These are phyloP conservation scores for Apis dorsata DNA, from an alignment of 1,140 invertebrate genomes.

Conservation along the genomic window DNA sequence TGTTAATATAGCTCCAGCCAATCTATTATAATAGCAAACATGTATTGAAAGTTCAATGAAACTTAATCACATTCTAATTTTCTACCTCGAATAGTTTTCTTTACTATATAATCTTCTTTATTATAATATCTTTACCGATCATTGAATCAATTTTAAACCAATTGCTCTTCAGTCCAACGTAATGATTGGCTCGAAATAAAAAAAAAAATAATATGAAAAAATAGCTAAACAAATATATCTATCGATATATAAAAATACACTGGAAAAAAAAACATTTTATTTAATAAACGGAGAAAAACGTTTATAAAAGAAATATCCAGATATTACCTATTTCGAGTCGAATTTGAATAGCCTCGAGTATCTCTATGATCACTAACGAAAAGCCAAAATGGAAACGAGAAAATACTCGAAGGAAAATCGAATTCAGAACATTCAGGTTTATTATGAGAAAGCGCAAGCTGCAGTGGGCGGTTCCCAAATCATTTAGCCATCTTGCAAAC, in stretches of 20 bases:
- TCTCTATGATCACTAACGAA: too few relatives aligned
- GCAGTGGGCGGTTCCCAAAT: constrained; percentile 72
- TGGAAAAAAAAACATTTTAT: too few relatives aligned
- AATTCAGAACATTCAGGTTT: not conserved
- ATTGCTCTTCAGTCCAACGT: too few relatives aligned
- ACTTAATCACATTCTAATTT: not conserved
- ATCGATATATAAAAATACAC: too few relatives aligned
- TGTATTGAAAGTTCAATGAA: not conserved
- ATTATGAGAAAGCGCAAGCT: constrained; percentile 47
- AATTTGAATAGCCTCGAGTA: too few relatives aligned
- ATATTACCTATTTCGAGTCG: too few relatives aligned
- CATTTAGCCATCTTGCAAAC: constrained; percentile 72
- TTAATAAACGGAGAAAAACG: not conserved
- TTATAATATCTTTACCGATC: too few relatives aligned
- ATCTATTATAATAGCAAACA: not conserved
- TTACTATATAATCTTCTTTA: too few relatives aligned
- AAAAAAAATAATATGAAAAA: too few relatives aligned
- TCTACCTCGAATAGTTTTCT: not conserved
- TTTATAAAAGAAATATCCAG: not conserved
- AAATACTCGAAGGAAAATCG: not conserved
- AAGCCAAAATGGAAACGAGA: not conserved
- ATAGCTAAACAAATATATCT: too few relatives aligned
- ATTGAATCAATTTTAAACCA: too few relatives aligned
- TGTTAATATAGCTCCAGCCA: not conserved
- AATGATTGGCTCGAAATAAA: too few relatives aligned